These are phyloP conservation scores for Penaeus monodon DNA, from an alignment of 2,888 invertebrate genomes.

Conservation along the genomic window DNA sequence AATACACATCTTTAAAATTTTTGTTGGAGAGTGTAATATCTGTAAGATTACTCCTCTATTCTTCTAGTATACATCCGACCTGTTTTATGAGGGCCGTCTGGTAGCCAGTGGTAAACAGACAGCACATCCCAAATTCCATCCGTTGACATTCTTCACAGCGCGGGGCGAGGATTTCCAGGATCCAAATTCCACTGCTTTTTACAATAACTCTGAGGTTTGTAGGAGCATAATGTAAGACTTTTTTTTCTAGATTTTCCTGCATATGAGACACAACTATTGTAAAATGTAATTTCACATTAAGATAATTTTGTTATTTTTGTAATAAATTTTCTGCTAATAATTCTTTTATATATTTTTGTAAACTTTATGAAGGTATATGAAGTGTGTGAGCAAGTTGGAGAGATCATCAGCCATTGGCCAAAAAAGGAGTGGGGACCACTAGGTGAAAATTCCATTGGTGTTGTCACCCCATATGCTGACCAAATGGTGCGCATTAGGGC, in stretches of 20 bases:
- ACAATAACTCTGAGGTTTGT: conserved; percentile 82
- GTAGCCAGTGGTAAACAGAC: conserved; percentile 81
- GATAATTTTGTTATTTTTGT: no score
- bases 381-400: conserved; percentile 81
- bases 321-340: no score
- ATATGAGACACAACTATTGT: no score
- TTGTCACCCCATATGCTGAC: conserved; percentile 87
- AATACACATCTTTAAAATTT: no score
- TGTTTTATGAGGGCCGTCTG: conserved; percentile 84
- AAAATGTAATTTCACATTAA: no score
- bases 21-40: no score
- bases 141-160: conserved; percentile 84
- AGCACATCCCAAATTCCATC: conserved; percentile 79
- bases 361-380: conserved; percentile 75
- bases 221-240: not conserved
- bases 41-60: not conserved
- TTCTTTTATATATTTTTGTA: no score
- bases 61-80: conserved; percentile 79
- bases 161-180: conserved; percentile 85
- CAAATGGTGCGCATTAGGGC: conserved; percentile 81
- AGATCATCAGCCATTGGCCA: conserved; percentile 82
- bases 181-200: conserved; percentile 80
- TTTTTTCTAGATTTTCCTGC: no score
- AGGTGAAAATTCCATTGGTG: conserved; percentile 82
- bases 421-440: conserved; percentile 80